phyloP scores from a whole-genome alignment of 1,140 invertebrate species.

The Bombus haemorrhoidalis region DNA sequence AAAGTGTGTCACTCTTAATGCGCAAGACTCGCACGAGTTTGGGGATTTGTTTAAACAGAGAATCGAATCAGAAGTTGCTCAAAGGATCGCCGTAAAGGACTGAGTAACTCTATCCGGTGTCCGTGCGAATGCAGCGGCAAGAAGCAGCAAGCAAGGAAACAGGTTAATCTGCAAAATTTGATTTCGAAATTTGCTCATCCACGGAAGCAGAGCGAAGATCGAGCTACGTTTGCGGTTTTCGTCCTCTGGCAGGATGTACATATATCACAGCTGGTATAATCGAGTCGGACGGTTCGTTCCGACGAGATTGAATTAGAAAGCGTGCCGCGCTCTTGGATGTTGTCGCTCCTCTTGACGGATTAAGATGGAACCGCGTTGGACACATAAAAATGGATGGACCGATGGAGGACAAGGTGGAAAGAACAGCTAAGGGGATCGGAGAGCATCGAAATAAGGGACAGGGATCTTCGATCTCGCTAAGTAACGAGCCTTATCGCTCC shows the following conservation, averaged over 20 bases:
- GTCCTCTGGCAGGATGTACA: conserved; percentile 4
- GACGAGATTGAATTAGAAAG: conserved; percentile 49
- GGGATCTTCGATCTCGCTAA: conserved; percentile 20
- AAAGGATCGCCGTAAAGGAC: not conserved
- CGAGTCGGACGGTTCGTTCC: conserved; percentile 35
- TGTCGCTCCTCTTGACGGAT: conserved; percentile 47
- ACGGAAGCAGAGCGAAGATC: not conserved
- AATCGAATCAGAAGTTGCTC: not conserved
- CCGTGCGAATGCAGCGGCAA: not conserved
- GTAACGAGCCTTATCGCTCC: conserved; percentile 30
- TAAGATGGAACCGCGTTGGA: conserved; percentile 47
- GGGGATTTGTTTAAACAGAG: not conserved
- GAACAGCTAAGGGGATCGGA: not conserved
- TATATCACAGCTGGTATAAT: conserved; percentile 40
- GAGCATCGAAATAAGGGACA: conserved; percentile 6
- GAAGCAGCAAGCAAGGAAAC: no score
- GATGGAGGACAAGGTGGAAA: not conserved
- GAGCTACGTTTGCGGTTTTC: conserved; percentile 29
- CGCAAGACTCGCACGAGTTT: not conserved
- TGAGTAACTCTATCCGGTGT: not conserved
- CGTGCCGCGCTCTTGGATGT: not conserved
- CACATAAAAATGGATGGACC: conserved; percentile 48
- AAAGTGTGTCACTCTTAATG: not conserved
- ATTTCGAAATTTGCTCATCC: not conserved
- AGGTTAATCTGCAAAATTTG: conserved; percentile 7